Evolutionary conservation across 2,888 invertebrate species (phyloP), one percentile per base, ranked within the genome.

Genomic region (Serripes groenlandicus): DNA sequence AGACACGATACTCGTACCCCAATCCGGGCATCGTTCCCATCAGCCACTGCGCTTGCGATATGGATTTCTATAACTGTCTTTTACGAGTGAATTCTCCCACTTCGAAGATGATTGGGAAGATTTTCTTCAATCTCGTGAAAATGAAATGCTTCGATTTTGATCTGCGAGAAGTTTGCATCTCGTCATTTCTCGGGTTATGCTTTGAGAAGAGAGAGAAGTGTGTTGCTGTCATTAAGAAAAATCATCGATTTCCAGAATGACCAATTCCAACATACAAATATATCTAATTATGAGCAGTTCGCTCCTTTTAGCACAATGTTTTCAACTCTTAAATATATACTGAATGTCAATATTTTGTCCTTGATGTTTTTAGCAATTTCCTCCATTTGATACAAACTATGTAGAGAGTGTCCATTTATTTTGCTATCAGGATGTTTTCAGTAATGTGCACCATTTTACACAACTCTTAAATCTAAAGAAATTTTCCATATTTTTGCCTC

Each of bases 1-100:
- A 83, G 78, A 83, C 71, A 0, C 76, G 83, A 0, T 88, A 81
- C 60, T 79, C 62, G 34, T 81, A 73, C 32, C 56, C 83, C 35
- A 87, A 87, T 60, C 87, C 83, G 9, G 79, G 79, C 32, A 58
- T 87, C 28, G 72, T 83, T 23, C 87, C 87, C 42, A 78, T 87
- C 71, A 87, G 87, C 74, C 87, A 88, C 35, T 90, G 90, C 76
- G 79, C 81, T 15, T 88, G 89, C 75, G 90, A 90, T 78, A 68
- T 77, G 56, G 69, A 73, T n/a, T 86, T 90, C 34, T 87, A 85
- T 76, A 83, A 86, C 26, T 90, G 90, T 81, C 83, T 90, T 4
- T 66, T 78, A 4, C 28, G 52, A n/a, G 86, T 81, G 11, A 79
- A 85, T 77, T 82, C 87, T 18, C 75, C 82, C 4, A 71, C 80